These are phyloP conservation scores for Porites lobata DNA, from an alignment of 92 coral and sea anemone species.

Conservation along the genomic window DNA sequence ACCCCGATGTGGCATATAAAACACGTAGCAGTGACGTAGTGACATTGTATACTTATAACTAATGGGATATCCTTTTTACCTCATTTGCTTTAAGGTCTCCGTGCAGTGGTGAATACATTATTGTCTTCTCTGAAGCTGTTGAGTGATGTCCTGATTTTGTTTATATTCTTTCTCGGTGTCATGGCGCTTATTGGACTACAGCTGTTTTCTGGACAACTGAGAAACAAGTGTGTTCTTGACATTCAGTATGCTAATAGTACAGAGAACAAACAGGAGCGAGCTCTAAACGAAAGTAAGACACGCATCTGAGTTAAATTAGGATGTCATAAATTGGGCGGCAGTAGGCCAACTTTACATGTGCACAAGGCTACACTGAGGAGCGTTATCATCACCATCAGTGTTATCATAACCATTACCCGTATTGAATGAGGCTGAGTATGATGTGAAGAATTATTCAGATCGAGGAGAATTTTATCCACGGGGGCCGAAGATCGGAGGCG, in stretches of 20 bases:
- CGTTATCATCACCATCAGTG: no score
- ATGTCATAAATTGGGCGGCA: no score
- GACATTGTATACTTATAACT: no score
- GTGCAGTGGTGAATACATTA: slow-evolving; percentile 87
- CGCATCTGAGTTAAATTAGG: background rate
- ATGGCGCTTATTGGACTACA: slow-evolving; percentile 91
- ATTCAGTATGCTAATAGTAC: slow-evolving; percentile 22
- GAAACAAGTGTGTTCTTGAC: slow-evolving; percentile 75
- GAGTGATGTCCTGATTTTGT: slow-evolving; percentile 86
- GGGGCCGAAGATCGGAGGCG: no score
- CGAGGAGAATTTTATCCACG: no score
- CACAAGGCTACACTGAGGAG: no score
- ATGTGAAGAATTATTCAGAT: no score
- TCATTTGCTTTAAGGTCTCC: slow-evolving; percentile 55
- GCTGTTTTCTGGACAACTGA: slow-evolving; percentile 81
- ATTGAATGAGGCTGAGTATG: no score
- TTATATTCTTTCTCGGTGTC: slow-evolving; percentile 82
- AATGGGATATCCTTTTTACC: background rate
- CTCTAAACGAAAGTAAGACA: slow-evolving; percentile 33
- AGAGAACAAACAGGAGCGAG: background rate
- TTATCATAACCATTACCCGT: no score
- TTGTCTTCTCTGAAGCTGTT: slow-evolving; percentile 82
- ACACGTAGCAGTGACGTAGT: no score
- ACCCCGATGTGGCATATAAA: no score
- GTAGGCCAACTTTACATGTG: no score